Evolutionary conservation across 2,797 vertebrate species (phyloP), one percentile per base, ranked within the genome.

Genomic region (Propithecus perrieri): DNA sequence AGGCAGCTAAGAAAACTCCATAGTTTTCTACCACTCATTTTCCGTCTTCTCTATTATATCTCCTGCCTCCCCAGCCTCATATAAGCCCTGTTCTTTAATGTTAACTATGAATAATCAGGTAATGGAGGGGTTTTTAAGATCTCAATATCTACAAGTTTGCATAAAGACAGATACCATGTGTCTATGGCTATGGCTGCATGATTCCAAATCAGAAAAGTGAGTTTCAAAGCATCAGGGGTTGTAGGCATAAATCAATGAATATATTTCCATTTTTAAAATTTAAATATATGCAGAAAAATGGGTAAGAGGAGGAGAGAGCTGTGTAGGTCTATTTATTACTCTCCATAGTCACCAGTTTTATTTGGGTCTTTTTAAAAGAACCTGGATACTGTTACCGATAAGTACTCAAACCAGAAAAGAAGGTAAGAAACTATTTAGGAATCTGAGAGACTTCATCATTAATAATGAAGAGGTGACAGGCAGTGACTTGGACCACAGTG

Each of bases 241-340:
- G 18, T 85, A 18, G 65, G 84, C 12, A 93, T 79, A 86, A 93
- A 96, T 85, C 50, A 97, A 41, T 78, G 63, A 92, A 91, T 89
- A 79, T 0, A 43, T 94, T 57, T 78, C 24, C 41, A 86, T 50
- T 91, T 92, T 33, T 20, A 24, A 92, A 93, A 91, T 38, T 71
- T 94, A 94, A 79, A 48, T 84, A 55, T 15, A 80, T 43, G 22
- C 3, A 89, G 20, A 5, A 14, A 93, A 67, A 67, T 85, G 8
- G 46, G 20, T 95, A 91, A 88, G 46, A 96, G 84, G 35, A 85
- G 8, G 35, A 63, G 4, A 91, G 50, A 96, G 63, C 57, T 33
- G 17, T n/a, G 7, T 72, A 61, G 4, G 24, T 88, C 18, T 94
- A 0, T 92, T 79, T 88, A 41, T 79, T 84, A 67, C 8, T 87